Evolutionary conservation across 64 coral and sea anemone species (phyloP), one percentile per base, ranked within the genome.

Genomic region (Exaiptasia diaphana): DNA sequence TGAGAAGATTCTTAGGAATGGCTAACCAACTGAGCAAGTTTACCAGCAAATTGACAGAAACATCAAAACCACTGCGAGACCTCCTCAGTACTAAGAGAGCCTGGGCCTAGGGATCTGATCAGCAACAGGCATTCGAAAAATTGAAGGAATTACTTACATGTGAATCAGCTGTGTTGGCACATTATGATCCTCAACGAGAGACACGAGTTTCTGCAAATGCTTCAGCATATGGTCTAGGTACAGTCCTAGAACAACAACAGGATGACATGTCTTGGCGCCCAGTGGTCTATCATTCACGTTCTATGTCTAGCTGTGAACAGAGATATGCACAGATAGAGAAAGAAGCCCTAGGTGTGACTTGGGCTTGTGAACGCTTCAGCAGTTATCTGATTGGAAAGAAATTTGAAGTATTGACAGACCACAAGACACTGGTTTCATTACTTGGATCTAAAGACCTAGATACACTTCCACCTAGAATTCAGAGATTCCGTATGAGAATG

Each of bases 321-420:
- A 77, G 36, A 21, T 82, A 82, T 50, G 87, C 87, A 12, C 41
- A 75, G 69, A 88, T 72, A 14, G 64, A 88, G 52, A 88, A 88
- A 68, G 74, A 88, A 37, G 56, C 35, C 10, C 26, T 79, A 6
- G 85, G 50, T 54, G 41, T 38, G 18, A 68, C 68, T 13, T 87
- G 85, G 85, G 41, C 49, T 1, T 78, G 60, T 68, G 58, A 87
- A 22, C 71, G 39, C 9, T 82, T 82, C 1, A 48, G 38, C 9
- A 29, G 78, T 24, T 90, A 82, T 29, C 13, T 82, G 20, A 10
- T 45, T 63, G 87, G 78, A 6, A 70, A 42, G 53, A n/a, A 44
- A 10, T 90, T 90, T 43, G 26, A 62, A 22, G 29, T 81, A 15
- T 25, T 63, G 8, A 88, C 64, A 2, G 74, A 88, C 35, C 85